Evolutionary conservation across 1,140 invertebrate genomes (phyloP).

Genomic region (Euura lappo): DNA sequence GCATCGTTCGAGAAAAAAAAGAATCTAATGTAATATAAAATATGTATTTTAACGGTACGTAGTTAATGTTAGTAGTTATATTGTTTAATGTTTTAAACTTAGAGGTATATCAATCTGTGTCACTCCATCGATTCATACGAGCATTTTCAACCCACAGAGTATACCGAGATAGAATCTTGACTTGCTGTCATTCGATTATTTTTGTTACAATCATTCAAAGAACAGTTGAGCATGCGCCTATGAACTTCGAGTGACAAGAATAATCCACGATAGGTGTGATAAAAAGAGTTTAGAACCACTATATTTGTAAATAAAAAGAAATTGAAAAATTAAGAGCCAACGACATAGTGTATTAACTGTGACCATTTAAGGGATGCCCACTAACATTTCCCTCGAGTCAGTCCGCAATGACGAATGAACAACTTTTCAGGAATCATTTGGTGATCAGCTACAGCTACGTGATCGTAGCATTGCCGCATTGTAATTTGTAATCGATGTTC

Average conservation of each 20-base stretch:
- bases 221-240: not conserved
- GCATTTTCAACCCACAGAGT: not conserved
- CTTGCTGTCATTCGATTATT: no score
- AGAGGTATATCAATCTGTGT: not conserved
- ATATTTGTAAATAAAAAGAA: not conserved
- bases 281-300: not conserved
- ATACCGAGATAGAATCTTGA: no score
- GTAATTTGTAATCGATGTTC: no score
- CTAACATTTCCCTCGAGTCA: no score
- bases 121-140: not conserved
- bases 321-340: not conserved
- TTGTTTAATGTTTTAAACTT: not conserved
- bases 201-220: not conserved
- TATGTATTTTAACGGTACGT: constrained; percentile 3
- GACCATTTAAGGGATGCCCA: not conserved
- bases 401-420: not conserved
- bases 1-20: not conserved
- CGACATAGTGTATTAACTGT: not conserved
- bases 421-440: no score
- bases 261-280: not conserved
- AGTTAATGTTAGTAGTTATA: constrained; percentile 7
- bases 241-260: constrained; percentile 2
- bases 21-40: not conserved
- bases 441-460: no score
- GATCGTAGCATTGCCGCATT: no score